A percentile compares a stretch with the other conserved stretches of the same genome.
Evolutionary conservation across 2,797 vertebrate species (phyloP).

Genomic region (Hydrocynus forskahlii): DNA sequence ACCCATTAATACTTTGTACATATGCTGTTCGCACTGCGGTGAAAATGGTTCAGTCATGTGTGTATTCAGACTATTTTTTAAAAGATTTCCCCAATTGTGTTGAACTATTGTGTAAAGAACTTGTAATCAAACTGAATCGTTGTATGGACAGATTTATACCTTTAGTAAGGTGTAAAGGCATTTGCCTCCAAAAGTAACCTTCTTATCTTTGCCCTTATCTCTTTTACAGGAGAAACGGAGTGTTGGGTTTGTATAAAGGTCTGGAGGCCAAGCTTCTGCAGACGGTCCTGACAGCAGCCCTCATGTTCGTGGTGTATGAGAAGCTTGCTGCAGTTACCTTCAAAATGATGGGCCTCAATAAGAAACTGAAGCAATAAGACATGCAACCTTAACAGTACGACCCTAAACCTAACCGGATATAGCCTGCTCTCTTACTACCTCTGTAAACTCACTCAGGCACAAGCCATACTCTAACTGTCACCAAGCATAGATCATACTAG

Average conservation of each 20-base stretch:
- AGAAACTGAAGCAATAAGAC: constrained; percentile 70
- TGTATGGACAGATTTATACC: neutral
- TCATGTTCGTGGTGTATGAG: constrained; percentile 86
- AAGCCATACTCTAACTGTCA: neutral
- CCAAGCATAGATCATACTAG: neutral
- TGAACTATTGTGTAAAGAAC: neutral
- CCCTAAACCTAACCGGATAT: constrained; percentile 4
- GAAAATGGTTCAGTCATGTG: no score
- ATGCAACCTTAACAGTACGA: constrained; percentile 14
- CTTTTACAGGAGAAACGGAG: constrained; percentile 70
- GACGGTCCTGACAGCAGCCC: constrained; percentile 82
- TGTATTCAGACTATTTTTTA: no score
- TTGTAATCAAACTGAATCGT: neutral
- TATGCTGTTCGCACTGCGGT: no score
- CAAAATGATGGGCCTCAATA: constrained; percentile 79
- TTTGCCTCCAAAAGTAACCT: neutral
- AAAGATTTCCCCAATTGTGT: no score
- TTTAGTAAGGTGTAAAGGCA: neutral
- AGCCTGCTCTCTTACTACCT: constrained; percentile 46
- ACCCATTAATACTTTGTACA: no score
- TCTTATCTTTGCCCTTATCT: neutral
- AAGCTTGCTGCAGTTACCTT: constrained; percentile 80
- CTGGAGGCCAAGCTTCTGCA: constrained; percentile 85
- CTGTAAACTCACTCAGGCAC: constrained; percentile 24
- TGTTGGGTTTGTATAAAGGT: constrained; percentile 80